Conservation (phyloP, 1,140 invertebrate genomes). For the Lepidotrigona ventralis region DNA sequence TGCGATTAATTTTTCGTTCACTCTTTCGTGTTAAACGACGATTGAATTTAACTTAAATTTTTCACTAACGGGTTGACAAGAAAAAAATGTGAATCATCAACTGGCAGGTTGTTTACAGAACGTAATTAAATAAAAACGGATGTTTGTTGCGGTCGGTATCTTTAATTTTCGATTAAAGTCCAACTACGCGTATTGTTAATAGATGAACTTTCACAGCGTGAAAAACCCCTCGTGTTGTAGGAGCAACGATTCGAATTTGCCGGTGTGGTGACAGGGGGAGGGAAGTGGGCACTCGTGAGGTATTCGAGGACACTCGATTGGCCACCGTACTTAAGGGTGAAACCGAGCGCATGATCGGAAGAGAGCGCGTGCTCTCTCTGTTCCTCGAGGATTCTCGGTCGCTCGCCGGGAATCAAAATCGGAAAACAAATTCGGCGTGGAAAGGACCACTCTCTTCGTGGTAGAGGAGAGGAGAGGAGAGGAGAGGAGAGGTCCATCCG, state of each 20-base stretch:
- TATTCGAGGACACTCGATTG: slow-evolving; percentile 57
- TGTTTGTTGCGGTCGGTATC: no score
- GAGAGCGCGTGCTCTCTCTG: slow-evolving; percentile 7
- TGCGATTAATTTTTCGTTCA: background rate
- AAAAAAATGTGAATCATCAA: no score
- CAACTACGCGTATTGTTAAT: no score
- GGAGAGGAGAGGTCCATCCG: background rate
- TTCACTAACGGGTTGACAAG: no score
- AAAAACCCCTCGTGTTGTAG: background rate
- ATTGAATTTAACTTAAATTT: no score
- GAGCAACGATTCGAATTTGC: slow-evolving; percentile 23
- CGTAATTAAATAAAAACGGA: no score
- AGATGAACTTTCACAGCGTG: background rate
- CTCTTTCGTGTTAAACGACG: background rate
- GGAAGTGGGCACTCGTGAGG: slow-evolving; percentile 55
- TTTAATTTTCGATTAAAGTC: no score
- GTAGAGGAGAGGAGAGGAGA: no score
- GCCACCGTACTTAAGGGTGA: slow-evolving; percentile 62
- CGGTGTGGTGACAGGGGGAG: background rate
- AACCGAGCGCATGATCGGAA: slow-evolving; percentile 63
- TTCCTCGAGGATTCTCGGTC: slow-evolving; percentile 37
- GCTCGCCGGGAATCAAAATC: slow-evolving; percentile 50
- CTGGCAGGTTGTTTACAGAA: no score
- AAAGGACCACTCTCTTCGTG: slow-evolving; percentile 19
- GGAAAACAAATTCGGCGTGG: slow-evolving; percentile 62